Base-by-base conservation (phyloP, 2,888 invertebrate species). In the Heterodera filipjevi region DNA sequence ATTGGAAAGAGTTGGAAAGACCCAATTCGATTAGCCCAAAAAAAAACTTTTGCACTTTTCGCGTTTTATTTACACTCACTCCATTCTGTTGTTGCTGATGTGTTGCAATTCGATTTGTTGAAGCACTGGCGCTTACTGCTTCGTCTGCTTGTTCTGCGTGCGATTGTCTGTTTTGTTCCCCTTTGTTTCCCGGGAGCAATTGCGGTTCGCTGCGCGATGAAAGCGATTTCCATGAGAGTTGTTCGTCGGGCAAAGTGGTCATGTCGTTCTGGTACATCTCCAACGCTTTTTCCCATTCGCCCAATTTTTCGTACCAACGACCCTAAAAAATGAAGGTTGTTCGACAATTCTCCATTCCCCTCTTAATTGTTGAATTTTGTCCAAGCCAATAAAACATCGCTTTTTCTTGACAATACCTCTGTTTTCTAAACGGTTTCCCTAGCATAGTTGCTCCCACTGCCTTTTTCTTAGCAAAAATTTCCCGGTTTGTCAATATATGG, bases 201-300 rank as follows among this genome's bases (percentile, higher is more conserved):
- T 59, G 59, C 10, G 59, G 59, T 27, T 59, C 59, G 27, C 59
- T 59, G 8, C 10, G 59, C 27, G 59, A 59, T 12, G 59, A 59
- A 59, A 59, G 6, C n/a, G 35, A 44, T n/a, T n/a, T 32, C 39
- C 33, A 46, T n/a, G 49, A 75, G 19, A 35, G 49, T 35, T 49
- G 59, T 30, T 75, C 75, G 10, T 75, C 75, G 30, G 75, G 75
- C 33, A 75, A 46, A 30, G 68, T 10, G 30, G 64, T 10, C 30
- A 73, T 81, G 87, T 94, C 94, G 76, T 93, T 93, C 73, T 93
- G 92, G 87, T 99, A 99, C 0, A 95, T 92, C 81, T 93, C 92
- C 66, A 97, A 91, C 0, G 99, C 99, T 89, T 95, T 95, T 86
- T 97, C 96, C 98, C 98, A 99, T 89, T 97, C 96, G 90, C 99